Percentiles rank a stretch among this genome's conserved stretches.
Evolutionary conservation across 2,113 vertebrate genomes (phyloP).

Genomic region (Pagrus major): DNA sequence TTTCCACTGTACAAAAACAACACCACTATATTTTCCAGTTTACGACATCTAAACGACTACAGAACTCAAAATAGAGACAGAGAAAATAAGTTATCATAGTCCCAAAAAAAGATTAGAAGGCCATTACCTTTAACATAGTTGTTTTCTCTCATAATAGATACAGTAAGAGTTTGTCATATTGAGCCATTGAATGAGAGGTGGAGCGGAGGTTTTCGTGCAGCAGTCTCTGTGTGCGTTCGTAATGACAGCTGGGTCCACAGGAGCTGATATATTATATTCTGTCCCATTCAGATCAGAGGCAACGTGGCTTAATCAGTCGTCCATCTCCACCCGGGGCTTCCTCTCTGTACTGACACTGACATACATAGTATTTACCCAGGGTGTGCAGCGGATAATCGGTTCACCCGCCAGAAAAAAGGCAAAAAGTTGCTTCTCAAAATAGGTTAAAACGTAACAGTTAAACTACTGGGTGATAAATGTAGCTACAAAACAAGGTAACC

Average conservation of each 20-base stretch:
- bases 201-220: slow-evolving; percentile 20
- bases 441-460: slow-evolving; percentile 17
- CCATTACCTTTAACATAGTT: slow-evolving; percentile 42
- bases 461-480: slow-evolving; percentile 34
- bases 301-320: slow-evolving; percentile 22
- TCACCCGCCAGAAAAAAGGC: slow-evolving; percentile 1
- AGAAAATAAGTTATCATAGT: slow-evolving; percentile 80
- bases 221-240: slow-evolving; percentile 33
- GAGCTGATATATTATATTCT: slow-evolving; percentile 45
- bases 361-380: neutral
- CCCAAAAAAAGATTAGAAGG: slow-evolving; percentile 52
- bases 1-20: slow-evolving; percentile 65
- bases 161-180: slow-evolving; percentile 26
- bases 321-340: slow-evolving; percentile 13
- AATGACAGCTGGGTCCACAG: slow-evolving; percentile 44
- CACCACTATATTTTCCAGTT: slow-evolving; percentile 74
- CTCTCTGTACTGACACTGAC: slow-evolving; percentile 25
- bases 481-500: slow-evolving; percentile 28
- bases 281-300: slow-evolving; percentile 59
- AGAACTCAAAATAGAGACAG: slow-evolving; percentile 51
- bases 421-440: slow-evolving; percentile 25
- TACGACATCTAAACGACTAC: slow-evolving; percentile 69
- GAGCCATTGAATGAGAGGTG: slow-evolving; percentile 6
- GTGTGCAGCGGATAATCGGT: slow-evolving; percentile 29
- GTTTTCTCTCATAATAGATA: slow-evolving; percentile 36